A percentile compares a stretch with the other conserved stretches of the same genome.
phyloP scores from a whole-genome alignment of 2,888 invertebrate species.

The Cephus pulcher region DNA sequence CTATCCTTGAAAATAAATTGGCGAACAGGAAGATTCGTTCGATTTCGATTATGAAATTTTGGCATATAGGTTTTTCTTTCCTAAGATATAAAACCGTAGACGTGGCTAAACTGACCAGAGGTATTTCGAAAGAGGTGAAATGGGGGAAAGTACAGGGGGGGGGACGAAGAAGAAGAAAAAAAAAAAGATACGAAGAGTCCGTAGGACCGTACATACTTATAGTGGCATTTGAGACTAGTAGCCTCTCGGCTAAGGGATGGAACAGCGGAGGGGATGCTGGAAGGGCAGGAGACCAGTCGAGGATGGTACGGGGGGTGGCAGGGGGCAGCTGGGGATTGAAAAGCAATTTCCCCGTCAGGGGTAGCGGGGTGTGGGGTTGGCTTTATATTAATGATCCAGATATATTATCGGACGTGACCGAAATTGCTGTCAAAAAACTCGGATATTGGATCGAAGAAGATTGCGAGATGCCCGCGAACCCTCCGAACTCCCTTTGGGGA shows the following conservation, averaged over 20 bases:
- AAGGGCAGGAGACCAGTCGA: slow-evolving; percentile 4
- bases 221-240: neutral
- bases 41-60: neutral
- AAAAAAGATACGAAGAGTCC: neutral
- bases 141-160: too few relatives aligned
- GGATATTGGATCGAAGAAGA: slow-evolving; percentile 67
- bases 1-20: neutral
- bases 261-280: slow-evolving; percentile 27
- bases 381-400: slow-evolving; percentile 68
- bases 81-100: neutral
- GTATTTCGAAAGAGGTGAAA: neutral
- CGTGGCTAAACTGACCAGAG: neutral
- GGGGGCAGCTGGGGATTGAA: slow-evolving; percentile 64
- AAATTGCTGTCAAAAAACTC: slow-evolving; percentile 68
- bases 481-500: slow-evolving; percentile 37
- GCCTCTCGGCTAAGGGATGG: slow-evolving; percentile 27
- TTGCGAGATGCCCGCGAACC: slow-evolving; percentile 57
- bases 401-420: slow-evolving; percentile 68
- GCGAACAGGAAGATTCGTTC: neutral
- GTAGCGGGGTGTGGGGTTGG: slow-evolving; percentile 54
- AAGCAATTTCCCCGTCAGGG: slow-evolving; percentile 65
- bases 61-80: neutral
- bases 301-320: slow-evolving; percentile 30
- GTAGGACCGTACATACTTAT: neutral
- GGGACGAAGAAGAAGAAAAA: neutral